Evolutionary conservation across 2,888 invertebrate genomes (phyloP).

Genomic region (Onthophagus sagittarius): DNA sequence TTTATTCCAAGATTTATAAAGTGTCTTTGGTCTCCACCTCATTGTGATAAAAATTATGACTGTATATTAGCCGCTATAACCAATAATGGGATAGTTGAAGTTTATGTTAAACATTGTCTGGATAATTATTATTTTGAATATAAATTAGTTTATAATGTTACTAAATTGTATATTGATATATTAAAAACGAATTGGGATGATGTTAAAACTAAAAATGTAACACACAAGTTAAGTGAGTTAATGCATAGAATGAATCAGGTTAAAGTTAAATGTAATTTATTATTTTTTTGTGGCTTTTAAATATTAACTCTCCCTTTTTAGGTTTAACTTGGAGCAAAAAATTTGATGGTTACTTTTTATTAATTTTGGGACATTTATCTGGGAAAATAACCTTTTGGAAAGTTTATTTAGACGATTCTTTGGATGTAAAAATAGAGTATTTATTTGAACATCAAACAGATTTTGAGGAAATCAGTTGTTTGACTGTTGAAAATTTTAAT

Average conservation of each 20-base stretch:
- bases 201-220: slow-evolving; percentile 25
- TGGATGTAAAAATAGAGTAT: slow-evolving; percentile 30
- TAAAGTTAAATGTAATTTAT: slow-evolving; percentile 35
- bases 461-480: slow-evolving; percentile 16
- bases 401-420: slow-evolving; percentile 30
- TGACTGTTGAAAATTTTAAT: not conserved
- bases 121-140: slow-evolving; percentile 35
- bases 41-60: slow-evolving; percentile 34
- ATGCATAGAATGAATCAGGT: slow-evolving; percentile 35
- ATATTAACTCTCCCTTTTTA: slow-evolving; percentile 28
- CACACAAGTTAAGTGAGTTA: slow-evolving; percentile 34
- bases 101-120: slow-evolving; percentile 35
- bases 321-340: slow-evolving; percentile 39
- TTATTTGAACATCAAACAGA: slow-evolving; percentile 34
- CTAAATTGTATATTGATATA: slow-evolving; percentile 34
- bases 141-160: slow-evolving; percentile 35
- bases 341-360: slow-evolving; percentile 26
- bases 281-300: not conserved
- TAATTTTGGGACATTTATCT: slow-evolving; percentile 41
- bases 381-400: slow-evolving; percentile 41
- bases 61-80: slow-evolving; percentile 38
- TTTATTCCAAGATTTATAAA: slow-evolving; percentile 30
- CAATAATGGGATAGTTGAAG: slow-evolving; percentile 38
- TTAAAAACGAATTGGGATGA: slow-evolving; percentile 33
- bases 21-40: slow-evolving; percentile 41